Evolutionary conservation across 2,113 vertebrate species (phyloP), one percentile per base, ranked within the genome.

Genomic region (Potamarius usumacintae): DNA sequence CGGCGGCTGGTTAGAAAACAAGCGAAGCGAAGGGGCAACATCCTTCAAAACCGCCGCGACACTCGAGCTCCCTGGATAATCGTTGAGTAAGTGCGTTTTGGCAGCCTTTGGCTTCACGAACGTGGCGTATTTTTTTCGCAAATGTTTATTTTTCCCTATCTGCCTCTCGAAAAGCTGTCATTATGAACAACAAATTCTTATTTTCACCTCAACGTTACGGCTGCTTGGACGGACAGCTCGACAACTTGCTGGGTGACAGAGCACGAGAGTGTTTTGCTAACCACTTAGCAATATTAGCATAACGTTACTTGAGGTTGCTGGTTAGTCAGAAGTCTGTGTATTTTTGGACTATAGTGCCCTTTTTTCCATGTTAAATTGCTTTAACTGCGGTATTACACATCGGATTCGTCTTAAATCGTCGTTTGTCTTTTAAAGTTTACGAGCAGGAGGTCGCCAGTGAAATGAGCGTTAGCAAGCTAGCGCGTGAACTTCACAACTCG

Each of bases 1-100:
- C 97, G 97, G 95, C 95, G 85, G 95, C 89, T 92, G 95, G 94
- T 94, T 96, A 97, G 96, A 96, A 95, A 94, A 95, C 96, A 89
- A 94, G 94, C 94, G 93, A 94, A 95, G 94, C 92, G 90, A 87
- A 48, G 91, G 91, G 93, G 94, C 92, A 91, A 93, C 94, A 91
- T 92, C 85, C 93, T 79, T 86, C 67, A 88, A 90, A 42, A 85
- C 84, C 42, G 83, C 91, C 62, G 88, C 89, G 86, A 89, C 78
- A 42, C 72, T 65, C 30, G 82, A 82, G 89, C 90, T 82, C 84
- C 88, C 86, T 55, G 62, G 72, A 84, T 42, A 77, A 86, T 83
- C 50, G 79, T 25, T 85, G 90, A 80, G 94, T 94, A 84, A 94
- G 94, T 88, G 42, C 72, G 20, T 53, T 86, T 69, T 58, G 18